These are phyloP conservation scores for Ailurus styani DNA, from an alignment of 2,113 vertebrate genomes.

Conservation along the genomic window DNA sequence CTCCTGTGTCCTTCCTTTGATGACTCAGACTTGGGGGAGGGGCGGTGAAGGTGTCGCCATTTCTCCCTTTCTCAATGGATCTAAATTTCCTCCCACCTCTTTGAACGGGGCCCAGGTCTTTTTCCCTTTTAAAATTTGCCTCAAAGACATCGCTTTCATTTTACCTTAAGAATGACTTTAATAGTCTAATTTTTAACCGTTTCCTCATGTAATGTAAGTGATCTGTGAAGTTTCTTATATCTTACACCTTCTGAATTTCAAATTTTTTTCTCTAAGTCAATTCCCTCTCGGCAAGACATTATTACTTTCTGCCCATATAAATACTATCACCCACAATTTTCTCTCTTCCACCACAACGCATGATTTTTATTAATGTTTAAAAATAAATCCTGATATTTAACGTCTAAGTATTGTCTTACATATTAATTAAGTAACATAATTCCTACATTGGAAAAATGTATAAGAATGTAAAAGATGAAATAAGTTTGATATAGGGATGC, in stretches of 20 bases:
- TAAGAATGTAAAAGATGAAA: background rate
- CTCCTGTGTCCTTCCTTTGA: background rate
- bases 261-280: background rate
- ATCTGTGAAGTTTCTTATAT: background rate
- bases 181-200: constrained; percentile 23
- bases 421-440: background rate
- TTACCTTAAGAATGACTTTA: constrained; percentile 39
- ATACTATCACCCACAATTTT: background rate
- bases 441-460: background rate
- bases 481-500: background rate
- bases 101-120: background rate
- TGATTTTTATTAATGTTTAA: background rate
- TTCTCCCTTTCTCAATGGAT: constrained; percentile 13
- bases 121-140: constrained; percentile 13
- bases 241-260: constrained; percentile 28
- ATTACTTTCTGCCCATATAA: constrained; percentile 17
- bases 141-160: constrained; percentile 54
- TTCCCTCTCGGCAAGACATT: constrained; percentile 21
- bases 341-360: background rate
- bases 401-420: background rate
- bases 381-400: constrained; percentile 34
- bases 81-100: constrained; percentile 27
- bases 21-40: background rate
- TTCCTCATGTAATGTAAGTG: background rate
- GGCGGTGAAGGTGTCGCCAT: background rate